phyloP scores from a whole-genome alignment of 2,888 invertebrate species.

The Sminthurinus aureus region DNA sequence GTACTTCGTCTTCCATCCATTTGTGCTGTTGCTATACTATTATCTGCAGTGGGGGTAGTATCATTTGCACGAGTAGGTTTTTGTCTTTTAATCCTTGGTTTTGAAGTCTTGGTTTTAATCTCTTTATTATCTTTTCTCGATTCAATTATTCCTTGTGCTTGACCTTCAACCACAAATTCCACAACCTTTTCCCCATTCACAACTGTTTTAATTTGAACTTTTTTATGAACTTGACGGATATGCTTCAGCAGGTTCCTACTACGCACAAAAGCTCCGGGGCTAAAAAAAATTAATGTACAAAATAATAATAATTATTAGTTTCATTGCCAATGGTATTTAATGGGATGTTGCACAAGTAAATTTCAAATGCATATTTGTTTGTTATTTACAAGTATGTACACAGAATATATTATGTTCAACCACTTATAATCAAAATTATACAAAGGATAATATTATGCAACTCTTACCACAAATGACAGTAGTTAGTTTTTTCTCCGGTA shows the following conservation, averaged over 20 bases:
- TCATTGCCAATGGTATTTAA: too few relatives aligned
- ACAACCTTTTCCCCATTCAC: constrained; percentile 25
- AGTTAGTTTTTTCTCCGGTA: constrained; percentile 31
- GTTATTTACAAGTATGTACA: too few relatives aligned
- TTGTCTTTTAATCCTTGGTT: neutral
- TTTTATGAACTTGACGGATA: constrained; percentile 35
- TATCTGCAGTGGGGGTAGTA: too few relatives aligned
- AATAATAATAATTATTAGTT: too few relatives aligned
- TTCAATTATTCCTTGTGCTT: constrained; percentile 30
- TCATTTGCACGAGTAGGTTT: neutral
- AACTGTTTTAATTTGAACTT: constrained; percentile 32
- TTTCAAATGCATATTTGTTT: too few relatives aligned
- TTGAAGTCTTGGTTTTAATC: neutral
- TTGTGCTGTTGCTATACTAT: neutral
- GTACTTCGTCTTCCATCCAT: neutral
- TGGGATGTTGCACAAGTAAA: too few relatives aligned
- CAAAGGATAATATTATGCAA: too few relatives aligned
- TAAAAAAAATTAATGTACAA: neutral
- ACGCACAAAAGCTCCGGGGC: constrained; percentile 26
- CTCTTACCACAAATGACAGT: constrained; percentile 14
- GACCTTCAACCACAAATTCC: constrained; percentile 31
- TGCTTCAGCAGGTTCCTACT: constrained; percentile 32
- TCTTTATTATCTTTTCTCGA: constrained; percentile 25
- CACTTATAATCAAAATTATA: too few relatives aligned
- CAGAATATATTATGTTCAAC: too few relatives aligned